These are phyloP conservation scores for Petrophora chlorosata DNA, from an alignment of 2,888 invertebrate species.

Conservation along the genomic window DNA sequence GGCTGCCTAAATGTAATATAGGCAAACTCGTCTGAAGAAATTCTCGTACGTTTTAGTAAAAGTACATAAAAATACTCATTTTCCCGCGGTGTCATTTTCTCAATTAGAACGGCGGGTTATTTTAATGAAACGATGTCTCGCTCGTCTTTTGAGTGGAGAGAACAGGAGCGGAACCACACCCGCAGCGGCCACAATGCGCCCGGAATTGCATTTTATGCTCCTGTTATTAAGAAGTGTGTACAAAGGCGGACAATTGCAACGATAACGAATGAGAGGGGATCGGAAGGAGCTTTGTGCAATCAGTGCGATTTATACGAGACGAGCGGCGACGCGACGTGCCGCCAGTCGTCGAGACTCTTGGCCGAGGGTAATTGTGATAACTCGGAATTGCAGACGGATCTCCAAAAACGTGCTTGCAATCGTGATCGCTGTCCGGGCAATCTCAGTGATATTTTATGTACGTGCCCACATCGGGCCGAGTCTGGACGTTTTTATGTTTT, in stretches of 20 bases:
- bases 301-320: conserved; percentile 69
- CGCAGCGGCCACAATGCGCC: conserved; percentile 44
- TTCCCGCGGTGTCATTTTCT: conserved; percentile 27
- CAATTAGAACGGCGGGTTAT: conserved; percentile 33
- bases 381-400: conserved; percentile 44
- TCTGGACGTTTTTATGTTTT: conserved; percentile 15
- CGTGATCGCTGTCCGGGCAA: conserved; percentile 36
- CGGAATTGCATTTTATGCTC: conserved; percentile 56
- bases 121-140: conserved; percentile 27
- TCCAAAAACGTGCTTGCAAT: conserved; percentile 54
- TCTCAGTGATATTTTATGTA: conserved; percentile 29
- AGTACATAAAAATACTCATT: conserved; percentile 37
- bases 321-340: conserved; percentile 21
- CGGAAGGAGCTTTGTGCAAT: conserved; percentile 77
- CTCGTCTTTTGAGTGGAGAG: conserved; percentile 27
- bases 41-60: conserved; percentile 28
- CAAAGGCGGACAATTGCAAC: conserved; percentile 68
- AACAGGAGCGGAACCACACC: too few species aligned
- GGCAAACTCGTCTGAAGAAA: conserved; percentile 41
- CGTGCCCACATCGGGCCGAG: conserved; percentile 18
- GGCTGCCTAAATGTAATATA: conserved; percentile 41
- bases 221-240: conserved; percentile 65
- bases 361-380: conserved; percentile 57
- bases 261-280: conserved; percentile 75
- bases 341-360: conserved; percentile 43